Conservation (phyloP, 1,140 invertebrate species). For the Brachionus rotundiformis region DNA sequence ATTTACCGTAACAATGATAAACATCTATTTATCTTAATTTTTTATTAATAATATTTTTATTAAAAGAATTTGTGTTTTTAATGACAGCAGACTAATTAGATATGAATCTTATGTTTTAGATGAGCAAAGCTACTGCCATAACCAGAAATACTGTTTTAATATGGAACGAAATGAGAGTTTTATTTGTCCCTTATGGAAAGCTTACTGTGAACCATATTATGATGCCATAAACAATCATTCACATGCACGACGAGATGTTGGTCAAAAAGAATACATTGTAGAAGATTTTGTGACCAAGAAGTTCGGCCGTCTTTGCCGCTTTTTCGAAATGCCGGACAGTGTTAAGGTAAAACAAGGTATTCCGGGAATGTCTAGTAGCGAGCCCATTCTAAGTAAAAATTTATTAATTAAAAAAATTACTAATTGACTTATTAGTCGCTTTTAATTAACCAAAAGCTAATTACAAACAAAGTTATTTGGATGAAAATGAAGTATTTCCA, state of each 20-base stretch:
- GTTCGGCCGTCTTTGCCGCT: neutral
- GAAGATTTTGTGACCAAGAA: neutral
- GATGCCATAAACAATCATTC: neutral
- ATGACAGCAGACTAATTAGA: conserved; percentile 22
- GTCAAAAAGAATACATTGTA: neutral
- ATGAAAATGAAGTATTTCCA: conserved; percentile 25
- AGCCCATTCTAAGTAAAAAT: conserved; percentile 8
- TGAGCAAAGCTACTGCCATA: neutral
- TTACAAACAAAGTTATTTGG: neutral
- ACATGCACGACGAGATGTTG: neutral
- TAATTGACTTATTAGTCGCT: too few species aligned
- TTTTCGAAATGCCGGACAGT: conserved; percentile 27
- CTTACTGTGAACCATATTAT: conserved; percentile 18
- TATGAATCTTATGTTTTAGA: conserved; percentile 37
- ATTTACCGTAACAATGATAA: conserved; percentile 26
- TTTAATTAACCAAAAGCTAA: neutral
- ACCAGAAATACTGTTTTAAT: neutral
- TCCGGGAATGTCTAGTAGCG: conserved; percentile 39
- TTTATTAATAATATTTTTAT: neutral
- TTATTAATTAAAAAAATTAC: too few species aligned
- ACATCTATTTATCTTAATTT: neutral
- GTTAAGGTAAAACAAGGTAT: conserved; percentile 35
- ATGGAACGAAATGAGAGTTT: neutral
- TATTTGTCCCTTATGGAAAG: conserved; percentile 46
- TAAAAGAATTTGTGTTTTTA: conserved; percentile 45